Evolutionary conservation across 2,888 invertebrate genomes (phyloP).

Genomic region (Clostera curtula): DNA sequence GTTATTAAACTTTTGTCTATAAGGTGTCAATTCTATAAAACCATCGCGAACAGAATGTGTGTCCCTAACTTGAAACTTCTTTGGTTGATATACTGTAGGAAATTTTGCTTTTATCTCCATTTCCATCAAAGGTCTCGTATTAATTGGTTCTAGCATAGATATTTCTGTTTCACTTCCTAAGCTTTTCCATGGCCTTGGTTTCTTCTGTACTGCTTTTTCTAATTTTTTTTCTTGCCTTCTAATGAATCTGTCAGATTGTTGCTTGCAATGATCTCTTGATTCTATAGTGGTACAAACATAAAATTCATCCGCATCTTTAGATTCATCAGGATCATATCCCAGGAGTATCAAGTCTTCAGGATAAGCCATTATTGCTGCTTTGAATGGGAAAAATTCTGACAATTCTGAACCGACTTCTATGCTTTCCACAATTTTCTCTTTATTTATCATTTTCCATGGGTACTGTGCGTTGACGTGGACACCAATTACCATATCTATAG

Average conservation of each 20-base stretch:
- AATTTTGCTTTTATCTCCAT: slow-evolving; percentile 80
- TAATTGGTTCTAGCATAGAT: slow-evolving; percentile 63
- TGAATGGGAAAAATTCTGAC: slow-evolving; percentile 56
- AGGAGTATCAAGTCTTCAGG: slow-evolving; percentile 68
- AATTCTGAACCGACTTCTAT: slow-evolving; percentile 73
- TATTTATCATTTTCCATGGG: slow-evolving; percentile 81
- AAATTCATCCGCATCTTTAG: slow-evolving; percentile 78
- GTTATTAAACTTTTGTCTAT: slow-evolving; percentile 72
- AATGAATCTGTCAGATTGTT: slow-evolving; percentile 67
- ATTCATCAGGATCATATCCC: slow-evolving; percentile 80
- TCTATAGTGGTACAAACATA: slow-evolving; percentile 77
- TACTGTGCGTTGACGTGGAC: slow-evolving; percentile 81
- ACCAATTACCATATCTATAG: slow-evolving; percentile 79
- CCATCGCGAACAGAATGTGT: slow-evolving; percentile 78
- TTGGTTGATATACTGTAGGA: slow-evolving; percentile 61
- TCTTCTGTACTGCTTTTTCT: slow-evolving; percentile 74
- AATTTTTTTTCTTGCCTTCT: slow-evolving; percentile 73
- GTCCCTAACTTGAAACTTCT: slow-evolving; percentile 69
- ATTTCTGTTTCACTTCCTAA: slow-evolving; percentile 81
- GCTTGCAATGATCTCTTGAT: slow-evolving; percentile 70
- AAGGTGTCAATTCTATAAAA: slow-evolving; percentile 78
- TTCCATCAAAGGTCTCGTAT: slow-evolving; percentile 76
- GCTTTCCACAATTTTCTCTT: slow-evolving; percentile 76
- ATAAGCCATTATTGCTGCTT: slow-evolving; percentile 50
- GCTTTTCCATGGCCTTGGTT: slow-evolving; percentile 72